A percentile compares a stretch with the other conserved stretches of the same genome.
Conservation (phyloP, 2,797 vertebrate genomes). For the Oceanodroma leucorhoa region DNA sequence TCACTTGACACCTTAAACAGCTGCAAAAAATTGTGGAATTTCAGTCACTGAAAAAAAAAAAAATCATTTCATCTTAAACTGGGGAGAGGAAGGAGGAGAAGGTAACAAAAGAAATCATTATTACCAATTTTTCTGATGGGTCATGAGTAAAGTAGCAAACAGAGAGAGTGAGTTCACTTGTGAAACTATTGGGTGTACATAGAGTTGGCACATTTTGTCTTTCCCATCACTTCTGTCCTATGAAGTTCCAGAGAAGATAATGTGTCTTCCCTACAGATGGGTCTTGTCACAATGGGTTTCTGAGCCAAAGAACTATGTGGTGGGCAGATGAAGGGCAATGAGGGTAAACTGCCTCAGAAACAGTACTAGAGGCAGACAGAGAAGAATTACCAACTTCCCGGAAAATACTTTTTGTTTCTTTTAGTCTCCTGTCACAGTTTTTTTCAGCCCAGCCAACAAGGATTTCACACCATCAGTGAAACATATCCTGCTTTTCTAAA, state of each 20-base stretch:
- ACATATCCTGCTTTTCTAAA: not conserved
- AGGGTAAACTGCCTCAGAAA: not conserved
- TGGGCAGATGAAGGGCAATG: not conserved
- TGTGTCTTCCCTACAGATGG: not conserved
- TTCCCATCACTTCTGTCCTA: not conserved
- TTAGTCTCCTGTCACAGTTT: not conserved
- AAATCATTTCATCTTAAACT: not conserved
- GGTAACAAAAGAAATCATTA: not conserved
- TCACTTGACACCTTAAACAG: not conserved
- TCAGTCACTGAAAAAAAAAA: not conserved
- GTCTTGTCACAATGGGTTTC: not conserved
- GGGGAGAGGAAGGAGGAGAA: not conserved
- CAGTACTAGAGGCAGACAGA: not conserved
- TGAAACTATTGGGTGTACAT: not conserved
- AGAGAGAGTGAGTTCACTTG: not conserved
- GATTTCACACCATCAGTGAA: not conserved
- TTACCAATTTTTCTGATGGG: not conserved
- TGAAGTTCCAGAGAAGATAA: not conserved
- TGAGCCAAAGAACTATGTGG: not conserved
- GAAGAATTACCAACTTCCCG: not conserved
- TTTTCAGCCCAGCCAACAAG: not conserved
- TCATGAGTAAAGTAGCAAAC: not conserved
- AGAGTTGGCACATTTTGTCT: not conserved
- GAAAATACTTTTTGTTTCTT: not conserved
- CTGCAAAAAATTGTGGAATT: not conserved